A percentile compares a stretch with the other conserved stretches of the same genome.
These are phyloP conservation scores for Condylostylus longicornis DNA, from an alignment of 1,140 invertebrate genomes.

Conservation along the genomic window DNA sequence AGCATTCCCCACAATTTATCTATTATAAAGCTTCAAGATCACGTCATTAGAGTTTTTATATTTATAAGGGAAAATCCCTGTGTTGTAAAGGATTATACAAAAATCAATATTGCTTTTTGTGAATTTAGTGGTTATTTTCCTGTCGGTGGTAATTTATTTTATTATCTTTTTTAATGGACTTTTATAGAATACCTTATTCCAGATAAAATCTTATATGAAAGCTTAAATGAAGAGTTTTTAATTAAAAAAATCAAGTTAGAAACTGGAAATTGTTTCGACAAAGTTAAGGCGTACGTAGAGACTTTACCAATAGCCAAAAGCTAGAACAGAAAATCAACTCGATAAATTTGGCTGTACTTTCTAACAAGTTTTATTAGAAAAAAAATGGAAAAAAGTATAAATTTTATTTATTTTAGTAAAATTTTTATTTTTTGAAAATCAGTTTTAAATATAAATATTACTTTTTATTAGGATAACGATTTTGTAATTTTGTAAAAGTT, in stretches of 20 bases:
- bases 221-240: constrained; percentile 15
- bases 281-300: too few species aligned
- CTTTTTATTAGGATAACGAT: too few species aligned
- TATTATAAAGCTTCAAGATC: constrained; percentile 11
- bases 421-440: too few species aligned
- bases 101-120: constrained; percentile 27
- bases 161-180: background rate
- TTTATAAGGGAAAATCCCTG: constrained; percentile 18
- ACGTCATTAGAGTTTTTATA: constrained; percentile 18
- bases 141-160: constrained; percentile 14
- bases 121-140: constrained; percentile 24
- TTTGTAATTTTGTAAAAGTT: too few species aligned
- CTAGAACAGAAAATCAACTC: too few species aligned
- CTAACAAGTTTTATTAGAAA: too few species aligned
- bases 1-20: constrained; percentile 28
- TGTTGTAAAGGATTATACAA: constrained; percentile 15
- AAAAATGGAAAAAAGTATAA: too few species aligned
- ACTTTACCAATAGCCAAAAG: too few species aligned
- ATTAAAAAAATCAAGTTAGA: constrained; percentile 14
- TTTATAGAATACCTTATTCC: background rate
- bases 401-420: too few species aligned
- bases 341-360: too few species aligned
- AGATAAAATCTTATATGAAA: constrained; percentile 11
- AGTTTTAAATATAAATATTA: too few species aligned
- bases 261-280: constrained; percentile 15